These are phyloP conservation scores for Tortricodes alternella DNA, from an alignment of 2,888 invertebrate genomes.

Conservation along the genomic window DNA sequence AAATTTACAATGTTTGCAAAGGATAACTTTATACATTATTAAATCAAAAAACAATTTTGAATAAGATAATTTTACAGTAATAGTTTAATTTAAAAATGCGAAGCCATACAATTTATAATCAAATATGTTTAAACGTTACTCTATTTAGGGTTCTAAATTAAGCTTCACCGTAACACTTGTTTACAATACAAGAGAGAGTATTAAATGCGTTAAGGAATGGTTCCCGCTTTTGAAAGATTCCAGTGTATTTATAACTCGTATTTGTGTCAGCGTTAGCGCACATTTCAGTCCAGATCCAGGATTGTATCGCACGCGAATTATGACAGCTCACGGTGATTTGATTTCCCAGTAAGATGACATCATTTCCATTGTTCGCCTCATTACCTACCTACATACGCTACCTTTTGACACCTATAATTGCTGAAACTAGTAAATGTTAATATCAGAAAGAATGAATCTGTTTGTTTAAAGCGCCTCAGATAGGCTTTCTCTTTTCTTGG, in stretches of 20 bases:
- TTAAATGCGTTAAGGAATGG: conserved; percentile 37
- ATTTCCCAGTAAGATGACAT: conserved; percentile 16
- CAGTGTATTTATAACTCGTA: conserved; percentile 56
- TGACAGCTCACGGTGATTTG: conserved; percentile 29
- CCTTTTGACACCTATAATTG: conserved; percentile 6
- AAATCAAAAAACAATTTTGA: no score
- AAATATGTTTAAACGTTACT: no score
- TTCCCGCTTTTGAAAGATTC: conserved; percentile 40
- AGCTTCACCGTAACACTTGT: background rate
- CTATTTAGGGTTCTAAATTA: background rate
- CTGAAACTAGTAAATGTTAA: background rate
- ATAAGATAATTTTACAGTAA: no score
- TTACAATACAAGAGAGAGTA: background rate
- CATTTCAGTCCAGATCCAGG: conserved; percentile 35
- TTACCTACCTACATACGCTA: background rate
- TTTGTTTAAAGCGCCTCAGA: background rate
- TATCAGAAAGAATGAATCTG: conserved; percentile 3
- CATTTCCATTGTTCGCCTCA: conserved; percentile 6
- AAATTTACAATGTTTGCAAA: no score
- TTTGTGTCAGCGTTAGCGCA: conserved; percentile 53
- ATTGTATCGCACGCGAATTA: conserved; percentile 28
- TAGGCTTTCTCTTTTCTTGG: background rate
- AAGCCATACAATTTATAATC: no score
- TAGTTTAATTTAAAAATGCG: no score
- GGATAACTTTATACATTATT: no score